These are phyloP conservation scores for Salvelinus fontinalis DNA, from an alignment of 2,113 vertebrate genomes.

Conservation along the genomic window DNA sequence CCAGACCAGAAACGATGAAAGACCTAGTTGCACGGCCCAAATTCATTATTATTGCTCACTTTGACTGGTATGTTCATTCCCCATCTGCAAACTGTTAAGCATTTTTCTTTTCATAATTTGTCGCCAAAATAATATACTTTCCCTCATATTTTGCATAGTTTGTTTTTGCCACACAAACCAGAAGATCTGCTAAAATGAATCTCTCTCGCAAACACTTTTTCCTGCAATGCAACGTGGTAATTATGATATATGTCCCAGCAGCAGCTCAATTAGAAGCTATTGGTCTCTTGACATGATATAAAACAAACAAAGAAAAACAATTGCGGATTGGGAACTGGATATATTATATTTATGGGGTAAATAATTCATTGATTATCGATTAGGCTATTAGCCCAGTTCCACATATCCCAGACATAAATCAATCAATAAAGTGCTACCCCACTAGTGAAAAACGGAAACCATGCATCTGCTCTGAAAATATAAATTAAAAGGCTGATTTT, in stretches of 20 bases:
- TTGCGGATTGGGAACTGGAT: neutral
- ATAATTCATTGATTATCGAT: neutral
- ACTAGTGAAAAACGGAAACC: neutral
- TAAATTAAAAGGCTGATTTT: conserved; percentile 19
- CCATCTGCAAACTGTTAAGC: conserved; percentile 23
- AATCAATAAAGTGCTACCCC: neutral
- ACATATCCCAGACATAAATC: neutral
- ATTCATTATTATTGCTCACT: conserved; percentile 19
- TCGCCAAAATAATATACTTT: neutral
- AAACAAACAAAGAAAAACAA: neutral
- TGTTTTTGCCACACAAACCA: too few species aligned
- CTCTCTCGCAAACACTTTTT: too few species aligned
- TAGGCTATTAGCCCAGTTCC: neutral
- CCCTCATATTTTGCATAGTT: neutral
- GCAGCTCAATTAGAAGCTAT: neutral
- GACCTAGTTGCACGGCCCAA: conserved; percentile 3
- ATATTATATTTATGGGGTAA: neutral
- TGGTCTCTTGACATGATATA: neutral
- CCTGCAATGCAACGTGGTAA: too few species aligned
- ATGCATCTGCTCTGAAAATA: conserved; percentile 30
- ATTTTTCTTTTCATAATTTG: neutral
- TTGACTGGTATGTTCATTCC: conserved; percentile 1
- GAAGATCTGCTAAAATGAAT: too few species aligned
- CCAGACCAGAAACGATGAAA: conserved; percentile 35
- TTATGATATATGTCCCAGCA: too few species aligned